A percentile compares a stretch with the other conserved stretches of the same genome.
phyloP scores from a whole-genome alignment of 2,888 invertebrate genomes.

The Macrosoma leucophasiata region DNA sequence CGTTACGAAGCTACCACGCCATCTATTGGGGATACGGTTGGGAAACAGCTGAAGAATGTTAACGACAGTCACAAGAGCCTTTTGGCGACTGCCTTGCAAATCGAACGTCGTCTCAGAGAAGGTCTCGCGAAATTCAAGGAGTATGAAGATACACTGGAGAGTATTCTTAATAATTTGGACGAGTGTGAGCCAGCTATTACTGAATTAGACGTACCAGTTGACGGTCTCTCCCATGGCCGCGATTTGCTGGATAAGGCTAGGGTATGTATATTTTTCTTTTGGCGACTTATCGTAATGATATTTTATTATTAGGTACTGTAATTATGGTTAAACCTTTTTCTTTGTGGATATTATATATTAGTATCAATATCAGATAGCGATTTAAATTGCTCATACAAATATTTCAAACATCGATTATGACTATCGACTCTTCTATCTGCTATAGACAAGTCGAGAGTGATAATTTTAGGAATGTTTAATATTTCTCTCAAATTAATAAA shows the following conservation, averaged over 20 bases:
- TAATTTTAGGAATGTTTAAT: too few relatives aligned
- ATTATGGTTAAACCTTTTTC: too few relatives aligned
- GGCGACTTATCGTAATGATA: too few relatives aligned
- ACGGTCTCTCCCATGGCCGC: slow-evolving; percentile 83
- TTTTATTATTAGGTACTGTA: too few relatives aligned
- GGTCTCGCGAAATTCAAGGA: slow-evolving; percentile 94
- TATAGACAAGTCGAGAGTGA: too few relatives aligned
- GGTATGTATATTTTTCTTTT: slow-evolving; percentile 54
- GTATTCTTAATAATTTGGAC: slow-evolving; percentile 88
- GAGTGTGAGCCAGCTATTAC: slow-evolving; percentile 86
- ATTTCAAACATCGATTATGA: too few relatives aligned
- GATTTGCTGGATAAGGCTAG: slow-evolving; percentile 84
- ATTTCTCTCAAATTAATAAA: too few relatives aligned
- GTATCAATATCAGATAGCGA: not conserved
- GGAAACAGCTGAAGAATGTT: slow-evolving; percentile 90
- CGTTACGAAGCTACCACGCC: slow-evolving; percentile 85
- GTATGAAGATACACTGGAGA: slow-evolving; percentile 92
- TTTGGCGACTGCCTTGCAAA: slow-evolving; percentile 91
- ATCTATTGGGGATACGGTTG: slow-evolving; percentile 84
- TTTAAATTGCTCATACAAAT: too few relatives aligned
- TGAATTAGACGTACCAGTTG: slow-evolving; percentile 84
- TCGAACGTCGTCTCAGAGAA: slow-evolving; percentile 90
- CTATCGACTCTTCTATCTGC: too few relatives aligned
- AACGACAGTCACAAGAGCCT: slow-evolving; percentile 95
- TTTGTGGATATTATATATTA: too few relatives aligned